A percentile compares a stretch with the other conserved stretches of the same genome.
Evolutionary conservation across 2,888 invertebrate genomes (phyloP).

Genomic region (Hoplodrina blanda): DNA sequence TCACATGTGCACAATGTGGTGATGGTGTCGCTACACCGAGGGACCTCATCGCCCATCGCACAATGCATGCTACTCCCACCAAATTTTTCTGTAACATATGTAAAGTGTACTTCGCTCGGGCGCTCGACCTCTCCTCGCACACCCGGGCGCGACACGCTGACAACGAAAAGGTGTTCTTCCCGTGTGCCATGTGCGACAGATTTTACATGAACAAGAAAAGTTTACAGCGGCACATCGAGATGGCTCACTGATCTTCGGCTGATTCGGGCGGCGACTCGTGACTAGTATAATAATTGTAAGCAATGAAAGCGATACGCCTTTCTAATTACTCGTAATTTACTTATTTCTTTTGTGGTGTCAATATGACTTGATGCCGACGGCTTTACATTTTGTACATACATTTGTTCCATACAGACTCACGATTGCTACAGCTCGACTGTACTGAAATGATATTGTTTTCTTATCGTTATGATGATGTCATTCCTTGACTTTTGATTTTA

Average conservation of each 20-base stretch:
- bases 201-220: constrained; percentile 90
- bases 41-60: constrained; percentile 90
- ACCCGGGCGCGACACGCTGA: constrained; percentile 88
- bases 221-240: constrained; percentile 89
- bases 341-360: constrained; percentile 45
- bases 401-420: constrained; percentile 45
- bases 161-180: constrained; percentile 90
- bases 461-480: constrained; percentile 70
- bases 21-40: constrained; percentile 90
- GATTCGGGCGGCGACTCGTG: constrained; percentile 34
- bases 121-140: constrained; percentile 86
- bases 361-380: constrained; percentile 32
- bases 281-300: constrained; percentile 47
- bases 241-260: constrained; percentile 84
- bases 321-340: constrained; percentile 48
- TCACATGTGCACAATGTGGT: constrained; percentile 89
- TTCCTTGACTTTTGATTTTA: constrained; percentile 75
- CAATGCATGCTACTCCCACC: constrained; percentile 88
- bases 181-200: constrained; percentile 90
- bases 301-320: constrained; percentile 55
- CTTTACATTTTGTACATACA: constrained; percentile 62
- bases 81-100: constrained; percentile 91
- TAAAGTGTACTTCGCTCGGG: constrained; percentile 88
- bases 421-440: constrained; percentile 56
- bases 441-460: constrained; percentile 62